Conservation (phyloP, 2,888 invertebrate species). For the Andrena dorsata region DNA sequence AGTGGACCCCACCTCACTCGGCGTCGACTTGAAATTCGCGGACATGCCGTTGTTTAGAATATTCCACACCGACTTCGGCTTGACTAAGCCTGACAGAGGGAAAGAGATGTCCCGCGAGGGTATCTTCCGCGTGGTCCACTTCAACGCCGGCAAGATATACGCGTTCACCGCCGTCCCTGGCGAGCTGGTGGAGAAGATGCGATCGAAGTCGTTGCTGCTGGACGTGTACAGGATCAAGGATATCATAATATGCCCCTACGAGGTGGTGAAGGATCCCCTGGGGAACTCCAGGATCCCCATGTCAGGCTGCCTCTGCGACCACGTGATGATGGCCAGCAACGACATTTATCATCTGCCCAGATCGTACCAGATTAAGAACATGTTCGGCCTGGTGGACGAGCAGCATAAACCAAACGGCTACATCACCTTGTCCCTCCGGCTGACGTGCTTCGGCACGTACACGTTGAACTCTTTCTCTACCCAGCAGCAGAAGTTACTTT, state of each 20-base stretch:
- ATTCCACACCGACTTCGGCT: conserved; percentile 41
- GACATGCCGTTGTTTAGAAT: conserved; percentile 62
- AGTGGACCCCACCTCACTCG: conserved; percentile 29
- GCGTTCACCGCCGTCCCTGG: conserved; percentile 44
- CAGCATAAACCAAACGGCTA: conserved; percentile 42
- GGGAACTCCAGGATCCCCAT: conserved; percentile 53
- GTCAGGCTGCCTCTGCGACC: conserved; percentile 60
- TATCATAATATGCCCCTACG: conserved; percentile 42
- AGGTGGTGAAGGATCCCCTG: conserved; percentile 46
- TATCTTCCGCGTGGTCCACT: conserved; percentile 27
- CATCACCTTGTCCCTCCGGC: conserved; percentile 31
- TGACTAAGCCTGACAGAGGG: conserved; percentile 50
- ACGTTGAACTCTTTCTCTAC: conserved; percentile 11
- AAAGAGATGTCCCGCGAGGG: conserved; percentile 28
- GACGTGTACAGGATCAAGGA: conserved; percentile 60
- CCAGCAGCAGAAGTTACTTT: conserved; percentile 42
- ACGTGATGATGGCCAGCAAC: conserved; percentile 56
- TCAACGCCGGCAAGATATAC: conserved; percentile 56
- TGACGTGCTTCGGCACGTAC: conserved; percentile 51
- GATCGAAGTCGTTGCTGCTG: conserved; percentile 32
- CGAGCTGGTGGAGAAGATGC: conserved; percentile 42
- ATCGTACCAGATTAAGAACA: conserved; percentile 56
- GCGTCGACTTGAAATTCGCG: conserved; percentile 56
- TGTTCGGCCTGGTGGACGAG: conserved; percentile 49
- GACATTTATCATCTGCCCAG: conserved; percentile 47